Conservation (phyloP, 2,888 invertebrate genomes). For the Rapana venosa region DNA sequence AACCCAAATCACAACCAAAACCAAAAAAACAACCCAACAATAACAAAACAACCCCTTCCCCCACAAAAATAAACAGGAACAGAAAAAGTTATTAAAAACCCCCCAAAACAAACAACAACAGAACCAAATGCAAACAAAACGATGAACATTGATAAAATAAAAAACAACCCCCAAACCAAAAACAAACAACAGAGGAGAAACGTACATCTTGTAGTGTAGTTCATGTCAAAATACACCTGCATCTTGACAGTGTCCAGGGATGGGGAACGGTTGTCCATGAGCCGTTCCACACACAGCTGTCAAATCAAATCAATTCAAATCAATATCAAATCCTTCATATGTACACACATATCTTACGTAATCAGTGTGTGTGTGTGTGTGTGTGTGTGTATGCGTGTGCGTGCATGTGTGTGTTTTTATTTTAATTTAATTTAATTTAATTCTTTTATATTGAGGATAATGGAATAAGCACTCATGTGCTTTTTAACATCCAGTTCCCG, state of each 20-base stretch:
- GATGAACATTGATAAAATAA: too few relatives aligned
- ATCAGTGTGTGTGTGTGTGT: background rate
- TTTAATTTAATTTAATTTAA: too few relatives aligned
- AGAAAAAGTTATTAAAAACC: too few relatives aligned
- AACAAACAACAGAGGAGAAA: background rate
- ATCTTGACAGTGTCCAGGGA: constrained; percentile 79
- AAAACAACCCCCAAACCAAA: background rate
- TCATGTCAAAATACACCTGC: constrained; percentile 80
- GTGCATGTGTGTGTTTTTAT: background rate
- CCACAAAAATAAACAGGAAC: too few relatives aligned
- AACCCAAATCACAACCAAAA: background rate
- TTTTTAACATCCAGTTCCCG: too few relatives aligned
- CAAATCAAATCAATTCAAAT: constrained; percentile 32
- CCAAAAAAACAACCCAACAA: too few relatives aligned
- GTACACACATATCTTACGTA: background rate
- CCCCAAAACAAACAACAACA: too few relatives aligned
- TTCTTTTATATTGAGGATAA: too few relatives aligned
- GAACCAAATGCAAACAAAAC: too few relatives aligned
- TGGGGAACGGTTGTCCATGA: constrained; percentile 76
- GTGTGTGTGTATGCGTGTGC: background rate
- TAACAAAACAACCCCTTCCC: too few relatives aligned
- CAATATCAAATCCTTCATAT: background rate
- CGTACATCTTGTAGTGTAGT: constrained; percentile 78
- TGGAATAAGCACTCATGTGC: too few relatives aligned
- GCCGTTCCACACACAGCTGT: constrained; percentile 77